phyloP scores from a whole-genome alignment of 2,797 vertebrate species.

The Ctenosaura bakeri region DNA sequence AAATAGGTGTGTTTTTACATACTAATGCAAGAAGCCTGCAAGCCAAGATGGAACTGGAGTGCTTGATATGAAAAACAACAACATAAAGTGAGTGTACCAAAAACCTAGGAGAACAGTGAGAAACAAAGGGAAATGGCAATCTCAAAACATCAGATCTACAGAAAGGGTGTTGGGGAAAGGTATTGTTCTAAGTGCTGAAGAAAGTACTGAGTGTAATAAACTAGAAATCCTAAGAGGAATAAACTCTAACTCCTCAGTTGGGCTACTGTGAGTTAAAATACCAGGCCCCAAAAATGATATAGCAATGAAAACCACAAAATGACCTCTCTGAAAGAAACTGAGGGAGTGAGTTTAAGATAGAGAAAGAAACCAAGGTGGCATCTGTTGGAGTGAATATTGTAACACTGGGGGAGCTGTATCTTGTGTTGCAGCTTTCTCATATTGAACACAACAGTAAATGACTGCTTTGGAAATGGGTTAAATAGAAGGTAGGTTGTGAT shows the following conservation, averaged over 20 bases:
- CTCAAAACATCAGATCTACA: not conserved
- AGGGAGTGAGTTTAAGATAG: not conserved
- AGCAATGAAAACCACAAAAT: not conserved
- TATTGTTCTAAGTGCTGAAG: not conserved
- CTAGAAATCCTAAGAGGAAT: not conserved
- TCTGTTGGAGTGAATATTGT: not conserved
- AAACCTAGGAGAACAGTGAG: not conserved
- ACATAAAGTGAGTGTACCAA: not conserved
- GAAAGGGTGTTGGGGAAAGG: not conserved
- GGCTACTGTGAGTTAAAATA: not conserved
- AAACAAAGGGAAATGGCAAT: not conserved
- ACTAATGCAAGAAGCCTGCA: not conserved
- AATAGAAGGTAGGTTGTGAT: not conserved
- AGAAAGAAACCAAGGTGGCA: not conserved
- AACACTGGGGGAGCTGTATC: not conserved
- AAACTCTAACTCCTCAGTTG: not conserved
- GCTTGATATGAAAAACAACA: not conserved
- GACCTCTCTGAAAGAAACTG: not conserved
- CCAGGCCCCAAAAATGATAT: not conserved
- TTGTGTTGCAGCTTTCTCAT: not conserved
- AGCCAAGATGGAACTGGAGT: not conserved
- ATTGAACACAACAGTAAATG: not conserved
- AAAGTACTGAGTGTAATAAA: not conserved
- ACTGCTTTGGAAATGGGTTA: not conserved
- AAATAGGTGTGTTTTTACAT: slow-evolving; percentile 8